A percentile compares a stretch with the other conserved stretches of the same genome.
Conservation (phyloP, 1,140 invertebrate genomes). For the Zaprionus africanus region DNA sequence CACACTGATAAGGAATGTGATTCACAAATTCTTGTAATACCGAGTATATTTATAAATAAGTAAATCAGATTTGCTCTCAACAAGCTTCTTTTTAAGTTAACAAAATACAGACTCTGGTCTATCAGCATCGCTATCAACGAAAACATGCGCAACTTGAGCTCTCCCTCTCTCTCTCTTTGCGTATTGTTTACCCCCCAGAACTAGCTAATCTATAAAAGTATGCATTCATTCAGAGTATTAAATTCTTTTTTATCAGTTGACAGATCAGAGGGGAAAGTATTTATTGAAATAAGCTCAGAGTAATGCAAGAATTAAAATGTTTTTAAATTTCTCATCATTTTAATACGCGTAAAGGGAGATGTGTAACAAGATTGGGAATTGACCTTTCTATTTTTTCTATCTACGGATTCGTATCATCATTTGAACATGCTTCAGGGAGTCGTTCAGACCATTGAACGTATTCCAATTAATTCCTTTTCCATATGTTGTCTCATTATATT, state of each 20-base stretch:
- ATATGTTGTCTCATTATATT: conserved; percentile 35
- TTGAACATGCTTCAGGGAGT: conserved; percentile 28
- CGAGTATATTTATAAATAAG: neutral
- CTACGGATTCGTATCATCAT: conserved; percentile 39
- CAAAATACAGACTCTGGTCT: too few species aligned
- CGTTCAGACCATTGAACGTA: conserved; percentile 17
- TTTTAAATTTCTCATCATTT: neutral
- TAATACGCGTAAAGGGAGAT: too few species aligned
- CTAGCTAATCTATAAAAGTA: neutral
- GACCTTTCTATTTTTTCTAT: neutral
- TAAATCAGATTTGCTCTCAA: neutral
- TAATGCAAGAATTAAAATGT: neutral
- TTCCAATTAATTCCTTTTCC: conserved; percentile 42
- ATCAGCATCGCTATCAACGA: neutral
- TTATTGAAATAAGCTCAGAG: neutral
- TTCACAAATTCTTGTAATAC: neutral
- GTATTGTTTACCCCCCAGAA: neutral
- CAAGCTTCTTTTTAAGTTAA: neutral
- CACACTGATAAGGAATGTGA: conserved; percentile 1
- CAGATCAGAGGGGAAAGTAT: neutral
- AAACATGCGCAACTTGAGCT: neutral
- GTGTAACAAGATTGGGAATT: neutral
- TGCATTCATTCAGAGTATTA: neutral
- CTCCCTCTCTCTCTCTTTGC: neutral
- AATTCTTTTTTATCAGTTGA: neutral